A percentile compares a stretch with the other conserved stretches of the same genome.
These are phyloP conservation scores for Masnerella sp. DNA, from an alignment of 2,888 invertebrate species.

Conservation along the genomic window DNA sequence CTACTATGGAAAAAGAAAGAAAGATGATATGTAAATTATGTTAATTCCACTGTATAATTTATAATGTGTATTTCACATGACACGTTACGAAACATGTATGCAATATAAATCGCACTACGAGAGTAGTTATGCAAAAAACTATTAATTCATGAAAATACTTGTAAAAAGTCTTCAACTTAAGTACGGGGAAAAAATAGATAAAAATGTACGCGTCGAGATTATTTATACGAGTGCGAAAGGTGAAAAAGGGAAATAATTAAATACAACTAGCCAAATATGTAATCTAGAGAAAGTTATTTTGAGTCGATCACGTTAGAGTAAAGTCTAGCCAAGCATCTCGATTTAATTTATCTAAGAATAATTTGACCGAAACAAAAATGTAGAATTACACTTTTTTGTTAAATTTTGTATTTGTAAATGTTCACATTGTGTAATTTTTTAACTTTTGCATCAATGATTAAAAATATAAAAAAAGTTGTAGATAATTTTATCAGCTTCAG, in stretches of 20 bases:
- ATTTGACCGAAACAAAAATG: constrained; percentile 4
- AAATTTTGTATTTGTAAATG: no score
- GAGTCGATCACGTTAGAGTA: constrained; percentile 23
- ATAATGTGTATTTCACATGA: constrained; percentile 39
- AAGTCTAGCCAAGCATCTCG: constrained; percentile 1
- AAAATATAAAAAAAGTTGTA: no score
- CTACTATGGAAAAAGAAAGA: constrained; percentile 25
- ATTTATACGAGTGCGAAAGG: no score
- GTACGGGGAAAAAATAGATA: not conserved
- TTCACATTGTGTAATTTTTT: no score
- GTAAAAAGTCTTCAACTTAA: constrained; percentile 13
- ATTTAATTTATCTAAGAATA: constrained; percentile 1
- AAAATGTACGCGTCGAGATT: constrained; percentile 1
- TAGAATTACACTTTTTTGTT: no score
- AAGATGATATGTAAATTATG: constrained; percentile 48
- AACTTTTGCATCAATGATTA: no score
- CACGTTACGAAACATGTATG: constrained; percentile 39
- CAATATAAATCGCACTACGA: constrained; percentile 14
- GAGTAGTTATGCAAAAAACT: constrained; percentile 29
- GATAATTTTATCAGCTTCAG: no score
- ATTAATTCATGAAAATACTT: constrained; percentile 21
- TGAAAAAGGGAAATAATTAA: constrained; percentile 11
- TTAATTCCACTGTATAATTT: constrained; percentile 44
- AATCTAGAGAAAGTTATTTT: constrained; percentile 39
- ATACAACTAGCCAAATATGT: constrained; percentile 23